Evolutionary conservation across 2,888 invertebrate species (phyloP).

Genomic region (Gymnoscelis rufifasciata): DNA sequence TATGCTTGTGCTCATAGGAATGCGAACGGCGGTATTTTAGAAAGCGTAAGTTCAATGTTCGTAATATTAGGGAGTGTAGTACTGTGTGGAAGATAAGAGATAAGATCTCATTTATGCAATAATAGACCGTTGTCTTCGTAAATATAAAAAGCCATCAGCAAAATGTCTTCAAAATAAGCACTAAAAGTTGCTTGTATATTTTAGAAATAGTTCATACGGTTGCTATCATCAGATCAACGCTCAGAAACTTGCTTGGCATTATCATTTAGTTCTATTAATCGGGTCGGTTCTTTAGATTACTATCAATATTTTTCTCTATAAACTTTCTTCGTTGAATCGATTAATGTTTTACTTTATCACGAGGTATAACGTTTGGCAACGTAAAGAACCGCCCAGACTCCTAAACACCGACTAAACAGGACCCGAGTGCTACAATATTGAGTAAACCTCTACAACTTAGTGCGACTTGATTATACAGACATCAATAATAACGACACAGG

Average conservation of each 20-base stretch:
- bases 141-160: neutral
- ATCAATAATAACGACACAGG: conserved; percentile 41
- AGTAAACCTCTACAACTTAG: conserved; percentile 44
- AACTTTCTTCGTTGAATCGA: no score
- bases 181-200: neutral
- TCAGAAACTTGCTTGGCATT: conserved; percentile 1
- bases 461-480: conserved; percentile 39
- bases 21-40: no score
- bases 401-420: conserved; percentile 40
- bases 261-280: conserved; percentile 16
- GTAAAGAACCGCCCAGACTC: conserved; percentile 24
- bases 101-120: neutral
- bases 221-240: conserved; percentile 16
- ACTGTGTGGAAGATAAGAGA: neutral
- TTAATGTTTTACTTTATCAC: no score
- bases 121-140: no score
- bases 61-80: no score
- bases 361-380: no score
- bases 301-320: no score
- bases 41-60: no score
- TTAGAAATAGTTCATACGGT: neutral
- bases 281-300: conserved; percentile 23
- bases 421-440: conserved; percentile 49
- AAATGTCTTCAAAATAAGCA: neutral
- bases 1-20: no score